These are phyloP conservation scores for Perca fluviatilis DNA, from an alignment of 2,113 vertebrate species.

Conservation along the genomic window DNA sequence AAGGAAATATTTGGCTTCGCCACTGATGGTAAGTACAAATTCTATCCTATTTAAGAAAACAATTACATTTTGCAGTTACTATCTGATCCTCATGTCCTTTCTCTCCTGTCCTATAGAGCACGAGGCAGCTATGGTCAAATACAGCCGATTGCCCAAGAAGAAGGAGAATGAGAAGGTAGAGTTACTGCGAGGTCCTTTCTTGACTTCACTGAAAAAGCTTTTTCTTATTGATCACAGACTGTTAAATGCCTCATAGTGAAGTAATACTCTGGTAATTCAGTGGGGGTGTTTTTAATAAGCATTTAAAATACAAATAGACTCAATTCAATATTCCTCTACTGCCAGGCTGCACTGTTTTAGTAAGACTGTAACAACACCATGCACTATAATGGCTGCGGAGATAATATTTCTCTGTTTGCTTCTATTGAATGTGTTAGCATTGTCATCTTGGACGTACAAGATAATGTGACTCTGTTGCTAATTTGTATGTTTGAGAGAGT, in stretches of 20 bases:
- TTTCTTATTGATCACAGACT: slow-evolving; percentile 11
- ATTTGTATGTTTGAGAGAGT: slow-evolving; percentile 28
- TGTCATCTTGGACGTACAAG: neutral
- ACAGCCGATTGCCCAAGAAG: slow-evolving; percentile 96
- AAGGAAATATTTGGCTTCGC: slow-evolving; percentile 96
- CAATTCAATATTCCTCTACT: slow-evolving; percentile 28
- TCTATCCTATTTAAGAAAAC: neutral
- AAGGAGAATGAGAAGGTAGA: slow-evolving; percentile 96
- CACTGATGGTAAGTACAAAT: slow-evolving; percentile 89
- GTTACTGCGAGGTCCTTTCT: neutral
- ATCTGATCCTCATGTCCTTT: neutral
- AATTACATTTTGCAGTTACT: neutral
- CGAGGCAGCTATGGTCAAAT: slow-evolving; percentile 97
- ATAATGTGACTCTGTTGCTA: slow-evolving; percentile 13
- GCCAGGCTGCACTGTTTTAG: neutral
- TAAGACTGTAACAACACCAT: neutral
- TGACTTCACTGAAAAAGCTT: slow-evolving; percentile 11
- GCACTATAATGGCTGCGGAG: slow-evolving; percentile 1
- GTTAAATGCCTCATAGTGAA: slow-evolving; percentile 12
- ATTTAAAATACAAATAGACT: slow-evolving; percentile 19
- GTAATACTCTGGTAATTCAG: slow-evolving; percentile 41
- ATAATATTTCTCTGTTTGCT: slow-evolving; percentile 20
- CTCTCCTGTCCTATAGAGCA: slow-evolving; percentile 87
- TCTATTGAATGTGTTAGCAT: neutral
- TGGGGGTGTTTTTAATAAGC: slow-evolving; percentile 23